A percentile compares a stretch with the other conserved stretches of the same genome.
phyloP scores from a whole-genome alignment of 2,888 invertebrate genomes.

The Uropetala carovei region DNA sequence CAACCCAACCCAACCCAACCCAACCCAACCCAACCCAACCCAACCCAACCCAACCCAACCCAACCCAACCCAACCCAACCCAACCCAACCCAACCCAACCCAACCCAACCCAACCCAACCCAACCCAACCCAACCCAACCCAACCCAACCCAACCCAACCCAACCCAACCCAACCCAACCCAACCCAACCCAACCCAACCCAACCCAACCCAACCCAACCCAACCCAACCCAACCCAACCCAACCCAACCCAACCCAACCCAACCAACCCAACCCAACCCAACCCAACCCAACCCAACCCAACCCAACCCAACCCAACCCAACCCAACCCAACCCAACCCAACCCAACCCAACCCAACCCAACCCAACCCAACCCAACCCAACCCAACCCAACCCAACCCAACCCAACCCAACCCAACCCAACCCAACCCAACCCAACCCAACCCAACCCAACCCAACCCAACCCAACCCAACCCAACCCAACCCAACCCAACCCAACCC shows the following conservation, averaged over 20 bases:
- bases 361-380: constrained; percentile 27
- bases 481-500: constrained; percentile 27
- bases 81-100: constrained; percentile 27
- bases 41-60: constrained; percentile 27
- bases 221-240: constrained; percentile 27
- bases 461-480: constrained; percentile 27
- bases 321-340: constrained; percentile 27
- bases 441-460: constrained; percentile 27
- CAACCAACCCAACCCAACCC: too few relatives aligned
- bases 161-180: constrained; percentile 27
- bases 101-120: constrained; percentile 27
- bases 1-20: constrained; percentile 27
- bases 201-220: constrained; percentile 27
- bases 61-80: constrained; percentile 27
- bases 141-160: constrained; percentile 27
- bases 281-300: constrained; percentile 27
- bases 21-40: constrained; percentile 27
- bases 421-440: constrained; percentile 27
- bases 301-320: constrained; percentile 27
- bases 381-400: constrained; percentile 27
- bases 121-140: constrained; percentile 27
- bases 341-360: constrained; percentile 27
- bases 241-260: too few relatives aligned
- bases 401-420: constrained; percentile 27
- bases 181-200: constrained; percentile 27